These are phyloP conservation scores for Samia ricini DNA, from an alignment of 1,140 invertebrate species.

Conservation along the genomic window DNA sequence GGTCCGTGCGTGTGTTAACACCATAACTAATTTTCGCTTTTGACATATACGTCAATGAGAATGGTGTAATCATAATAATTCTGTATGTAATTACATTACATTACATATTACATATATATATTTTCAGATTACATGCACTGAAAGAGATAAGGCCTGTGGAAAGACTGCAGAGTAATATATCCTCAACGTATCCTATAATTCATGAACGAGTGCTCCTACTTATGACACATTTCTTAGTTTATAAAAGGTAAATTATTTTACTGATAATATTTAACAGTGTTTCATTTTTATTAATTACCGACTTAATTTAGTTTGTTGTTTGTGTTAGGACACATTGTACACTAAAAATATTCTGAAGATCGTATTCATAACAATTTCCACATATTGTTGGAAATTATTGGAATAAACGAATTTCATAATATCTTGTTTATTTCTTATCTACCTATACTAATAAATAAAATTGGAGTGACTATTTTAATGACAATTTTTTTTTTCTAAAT, in stretches of 20 bases:
- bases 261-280: not conserved
- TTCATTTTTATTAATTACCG: not conserved
- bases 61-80: too few relatives aligned
- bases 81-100: not conserved
- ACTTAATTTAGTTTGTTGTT: not conserved
- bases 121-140: conserved; percentile 52
- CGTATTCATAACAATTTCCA: not conserved
- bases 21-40: too few relatives aligned
- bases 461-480: too few relatives aligned
- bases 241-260: conserved; percentile 54
- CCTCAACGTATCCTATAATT: conserved; percentile 58
- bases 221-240: conserved; percentile 62
- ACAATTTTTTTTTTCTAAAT: not conserved
- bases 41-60: too few relatives aligned
- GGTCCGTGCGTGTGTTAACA: too few relatives aligned
- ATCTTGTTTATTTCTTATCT: too few relatives aligned
- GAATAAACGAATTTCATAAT: not conserved
- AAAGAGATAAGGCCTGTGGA: conserved; percentile 45
- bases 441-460: too few relatives aligned
- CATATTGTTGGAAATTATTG: not conserved
- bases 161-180: conserved; percentile 54
- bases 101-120: not conserved
- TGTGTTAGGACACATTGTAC: not conserved
- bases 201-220: conserved; percentile 59
- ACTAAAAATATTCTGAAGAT: not conserved